Evolutionary conservation across 1,140 invertebrate genomes (phyloP), one percentile per base, ranked within the genome.

Genomic region (Temnothorax curvispinosus): DNA sequence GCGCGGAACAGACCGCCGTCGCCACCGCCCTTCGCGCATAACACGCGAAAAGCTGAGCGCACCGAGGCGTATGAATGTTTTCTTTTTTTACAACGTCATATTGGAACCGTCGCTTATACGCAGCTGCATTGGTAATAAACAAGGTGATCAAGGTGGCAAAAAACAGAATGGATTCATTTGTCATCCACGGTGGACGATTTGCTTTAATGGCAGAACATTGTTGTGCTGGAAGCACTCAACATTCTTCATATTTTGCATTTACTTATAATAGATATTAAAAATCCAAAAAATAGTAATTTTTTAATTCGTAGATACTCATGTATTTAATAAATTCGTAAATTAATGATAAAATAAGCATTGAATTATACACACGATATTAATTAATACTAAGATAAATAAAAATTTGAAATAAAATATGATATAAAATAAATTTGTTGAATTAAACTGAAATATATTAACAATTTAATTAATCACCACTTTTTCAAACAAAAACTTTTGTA

Each of bases 61-160:
- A 38, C 54, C 35, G 54, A 60, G 32, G 60, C 27, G 32, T 41
- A 35, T 18, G 3, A 44, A 47, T 32, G 18, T 52, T 64, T 58
- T 67, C 69, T 41, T 71, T 80, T 81, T 60, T 74, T 21, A 32
- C 52, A 15, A 21, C 13, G 52, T 44, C 54, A 6, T 75, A 84
- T 74, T 84, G 41, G 8, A 72, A 54, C 2, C 41, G 38, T 72
- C 32, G 11, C 13, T 80, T 80, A 47, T 80, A 47, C 11, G 18
- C 27, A n/a, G 8, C 41, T 74, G 38, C 78, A 71, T 65, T 15
- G n/a, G 3, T 58, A 41, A 84, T 50, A 3, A 15, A 75, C 38
- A 69, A 50, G 21, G 21, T 18, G 41, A 9, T 67, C 54, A 27
- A 38, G 27, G 18, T 38, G 15, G 5, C 6, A 8, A 18, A 21